Base-by-base conservation (phyloP, 1,140 invertebrate genomes). In the Sarcophaga bullata region DNA sequence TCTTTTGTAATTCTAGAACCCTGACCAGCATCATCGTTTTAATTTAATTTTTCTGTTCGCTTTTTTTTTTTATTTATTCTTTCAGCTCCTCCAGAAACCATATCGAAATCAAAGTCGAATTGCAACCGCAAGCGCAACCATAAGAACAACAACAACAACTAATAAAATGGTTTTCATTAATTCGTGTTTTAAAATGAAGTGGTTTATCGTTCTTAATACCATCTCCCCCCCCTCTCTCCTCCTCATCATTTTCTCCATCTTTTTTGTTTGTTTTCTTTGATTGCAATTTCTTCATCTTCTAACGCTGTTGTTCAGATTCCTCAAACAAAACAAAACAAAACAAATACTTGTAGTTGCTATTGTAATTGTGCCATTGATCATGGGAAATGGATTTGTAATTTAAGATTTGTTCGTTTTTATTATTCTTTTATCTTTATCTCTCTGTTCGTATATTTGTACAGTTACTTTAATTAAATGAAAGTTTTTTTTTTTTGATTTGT, bases 391-490 rank as follows among this genome's bases (percentile, higher is more conserved):
- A 68, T 68, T 68, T 68, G 62, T 68, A 68, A 68, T 68, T 68
- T 68, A 25, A 68, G 62, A 68, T 68, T 68, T 68, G 8, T 37
- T 37, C 25, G 25, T 37, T 37, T 37, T 37, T 37, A 37, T 37
- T 37, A 1, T 37, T 37, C 25, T 37, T 37, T 37, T 37, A 37
- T 37, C 25, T 37, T 37, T 37, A 37, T 37, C 25, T 37, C 1
- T 37, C 25, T 37, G 25, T 37, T 37, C 25, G 25, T 37, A 37
- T 19, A 68, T 68, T 68, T 68, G 62, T 68, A 68, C 62, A 68
- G 62, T 68, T 68, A 68, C n/a, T 68, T 68, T 68, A 68, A 68
- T 68, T 68, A 68, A 68, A 68, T 68, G 62, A 68, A 68, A 68
- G 62, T 68, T 68, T 68, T 68, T 68, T 10, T 11, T 58, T 58